Evolutionary conservation across 2,888 invertebrate species (phyloP).

Genomic region (Eumerus sabulonum): DNA sequence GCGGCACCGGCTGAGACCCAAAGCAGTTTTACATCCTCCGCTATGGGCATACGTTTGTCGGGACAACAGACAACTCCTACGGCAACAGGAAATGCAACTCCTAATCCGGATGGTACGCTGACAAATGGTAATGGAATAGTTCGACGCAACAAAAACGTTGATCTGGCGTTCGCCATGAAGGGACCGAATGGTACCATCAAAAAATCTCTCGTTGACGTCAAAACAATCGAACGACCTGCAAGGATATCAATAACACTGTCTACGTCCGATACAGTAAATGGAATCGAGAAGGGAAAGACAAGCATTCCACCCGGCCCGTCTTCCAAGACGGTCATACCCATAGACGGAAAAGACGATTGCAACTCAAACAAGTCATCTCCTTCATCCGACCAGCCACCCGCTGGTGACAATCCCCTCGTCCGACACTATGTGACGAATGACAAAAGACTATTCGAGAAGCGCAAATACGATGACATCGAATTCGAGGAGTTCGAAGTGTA

Average conservation of each 20-base stretch:
- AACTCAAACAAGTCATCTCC: neutral
- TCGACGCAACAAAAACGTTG: slow-evolving; percentile 79
- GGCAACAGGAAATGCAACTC: slow-evolving; percentile 36
- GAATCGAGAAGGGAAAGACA: slow-evolving; percentile 23
- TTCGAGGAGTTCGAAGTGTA: slow-evolving; percentile 90
- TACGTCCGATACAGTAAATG: slow-evolving; percentile 2
- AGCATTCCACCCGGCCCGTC: slow-evolving; percentile 6
- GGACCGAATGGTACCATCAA: slow-evolving; percentile 57
- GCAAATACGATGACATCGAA: slow-evolving; percentile 90
- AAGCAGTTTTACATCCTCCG: slow-evolving; percentile 69
- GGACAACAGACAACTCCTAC: too few species aligned
- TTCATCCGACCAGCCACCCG: too few species aligned
- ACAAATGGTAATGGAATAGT: slow-evolving; percentile 72
- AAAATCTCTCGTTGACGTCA: slow-evolving; percentile 30
- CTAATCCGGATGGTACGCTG: slow-evolving; percentile 16
- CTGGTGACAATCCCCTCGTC: slow-evolving; percentile 79
- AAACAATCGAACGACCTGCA: neutral
- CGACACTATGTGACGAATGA: slow-evolving; percentile 83
- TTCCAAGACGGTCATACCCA: slow-evolving; percentile 18
- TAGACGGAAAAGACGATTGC: slow-evolving; percentile 39
- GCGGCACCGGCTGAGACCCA: slow-evolving; percentile 10
- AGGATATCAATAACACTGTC: slow-evolving; percentile 1
- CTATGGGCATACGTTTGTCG: slow-evolving; percentile 74
- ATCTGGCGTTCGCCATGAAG: slow-evolving; percentile 77
- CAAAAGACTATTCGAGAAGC: slow-evolving; percentile 82